Percentiles rank a stretch among this genome's conserved stretches.
phyloP scores from a whole-genome alignment of 2,888 invertebrate species.

The Torymus auratus region DNA sequence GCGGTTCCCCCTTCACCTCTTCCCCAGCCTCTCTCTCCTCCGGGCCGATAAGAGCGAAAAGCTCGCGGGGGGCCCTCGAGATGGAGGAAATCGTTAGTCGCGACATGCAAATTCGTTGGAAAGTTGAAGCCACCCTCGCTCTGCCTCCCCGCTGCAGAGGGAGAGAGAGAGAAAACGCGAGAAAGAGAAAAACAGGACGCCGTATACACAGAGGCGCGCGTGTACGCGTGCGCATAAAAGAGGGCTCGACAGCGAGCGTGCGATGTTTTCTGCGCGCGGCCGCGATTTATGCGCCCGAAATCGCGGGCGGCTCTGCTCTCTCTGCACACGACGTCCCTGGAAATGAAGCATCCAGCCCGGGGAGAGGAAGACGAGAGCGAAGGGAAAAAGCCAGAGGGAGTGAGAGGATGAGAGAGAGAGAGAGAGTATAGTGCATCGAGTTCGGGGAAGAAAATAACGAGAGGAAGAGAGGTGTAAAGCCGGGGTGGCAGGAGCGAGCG shows the following conservation, averaged over 20 bases:
- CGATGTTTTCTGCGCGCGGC: constrained; percentile 57
- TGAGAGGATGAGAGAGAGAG: constrained; percentile 50
- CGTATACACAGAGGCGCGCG: constrained; percentile 16
- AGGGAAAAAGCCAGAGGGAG: constrained; percentile 25
- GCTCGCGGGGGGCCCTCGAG: constrained; percentile 62
- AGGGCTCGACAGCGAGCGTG: neutral
- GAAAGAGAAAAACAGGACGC: constrained; percentile 57
- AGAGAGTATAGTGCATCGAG: constrained; percentile 40
- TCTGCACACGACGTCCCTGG: constrained; percentile 63
- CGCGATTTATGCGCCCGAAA: constrained; percentile 71
- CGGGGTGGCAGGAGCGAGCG: constrained; percentile 60
- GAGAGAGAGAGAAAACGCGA: too few species aligned
- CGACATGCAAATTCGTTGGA: constrained; percentile 74
- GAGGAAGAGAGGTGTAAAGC: constrained; percentile 54
- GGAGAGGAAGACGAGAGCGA: constrained; percentile 5
- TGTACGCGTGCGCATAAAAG: constrained; percentile 1
- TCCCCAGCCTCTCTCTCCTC: neutral
- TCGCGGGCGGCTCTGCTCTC: constrained; percentile 55
- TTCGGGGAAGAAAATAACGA: constrained; percentile 58
- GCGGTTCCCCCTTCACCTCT: neutral
- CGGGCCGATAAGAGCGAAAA: constrained; percentile 61
- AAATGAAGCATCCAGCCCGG: constrained; percentile 67
- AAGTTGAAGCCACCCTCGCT: constrained; percentile 63
- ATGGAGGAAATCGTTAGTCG: constrained; percentile 74
- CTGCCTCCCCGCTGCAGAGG: constrained; percentile 23